Conservation (phyloP, 1,140 invertebrate species). For the Daktulosphaira vitifoliae region DNA sequence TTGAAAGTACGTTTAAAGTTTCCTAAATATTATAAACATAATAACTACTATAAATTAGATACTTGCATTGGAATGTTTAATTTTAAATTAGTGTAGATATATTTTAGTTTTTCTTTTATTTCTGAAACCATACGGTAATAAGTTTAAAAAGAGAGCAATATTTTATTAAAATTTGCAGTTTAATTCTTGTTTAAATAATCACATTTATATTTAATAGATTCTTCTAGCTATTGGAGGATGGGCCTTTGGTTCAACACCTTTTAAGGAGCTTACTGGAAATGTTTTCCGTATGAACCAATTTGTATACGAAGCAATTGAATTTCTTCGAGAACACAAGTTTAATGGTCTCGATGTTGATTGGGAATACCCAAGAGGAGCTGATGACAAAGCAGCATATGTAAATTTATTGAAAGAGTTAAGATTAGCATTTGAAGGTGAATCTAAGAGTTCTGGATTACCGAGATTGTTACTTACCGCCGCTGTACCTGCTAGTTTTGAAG, state of each 20-base stretch:
- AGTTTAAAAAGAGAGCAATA: too few relatives aligned
- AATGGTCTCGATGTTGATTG: conserved; percentile 95
- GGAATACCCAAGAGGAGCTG: conserved; percentile 87
- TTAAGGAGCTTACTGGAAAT: conserved; percentile 84
- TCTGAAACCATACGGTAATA: too few relatives aligned
- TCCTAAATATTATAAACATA: too few relatives aligned
- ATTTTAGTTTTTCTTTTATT: too few relatives aligned
- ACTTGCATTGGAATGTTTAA: too few relatives aligned
- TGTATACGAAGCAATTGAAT: conserved; percentile 87
- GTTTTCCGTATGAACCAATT: conserved; percentile 90
- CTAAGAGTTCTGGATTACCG: conserved; percentile 61
- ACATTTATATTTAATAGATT: conserved; percentile 48
- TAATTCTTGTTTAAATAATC: background rate
- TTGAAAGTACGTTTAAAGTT: conserved; percentile 56
- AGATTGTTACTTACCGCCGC: conserved; percentile 78
- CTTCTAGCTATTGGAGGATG: conserved; percentile 87
- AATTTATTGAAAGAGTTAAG: conserved; percentile 74
- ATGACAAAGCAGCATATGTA: conserved; percentile 72
- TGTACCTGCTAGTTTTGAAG: conserved; percentile 85
- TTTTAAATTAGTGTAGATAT: too few relatives aligned
- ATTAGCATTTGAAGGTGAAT: conserved; percentile 81
- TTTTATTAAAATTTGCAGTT: background rate
- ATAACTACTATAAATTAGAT: too few relatives aligned
- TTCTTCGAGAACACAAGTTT: conserved; percentile 81
- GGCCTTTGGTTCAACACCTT: conserved; percentile 86